Percentiles rank a stretch among this genome's conserved stretches.
Conservation (phyloP, 1,140 invertebrate species). For the Drosophila suzukii region DNA sequence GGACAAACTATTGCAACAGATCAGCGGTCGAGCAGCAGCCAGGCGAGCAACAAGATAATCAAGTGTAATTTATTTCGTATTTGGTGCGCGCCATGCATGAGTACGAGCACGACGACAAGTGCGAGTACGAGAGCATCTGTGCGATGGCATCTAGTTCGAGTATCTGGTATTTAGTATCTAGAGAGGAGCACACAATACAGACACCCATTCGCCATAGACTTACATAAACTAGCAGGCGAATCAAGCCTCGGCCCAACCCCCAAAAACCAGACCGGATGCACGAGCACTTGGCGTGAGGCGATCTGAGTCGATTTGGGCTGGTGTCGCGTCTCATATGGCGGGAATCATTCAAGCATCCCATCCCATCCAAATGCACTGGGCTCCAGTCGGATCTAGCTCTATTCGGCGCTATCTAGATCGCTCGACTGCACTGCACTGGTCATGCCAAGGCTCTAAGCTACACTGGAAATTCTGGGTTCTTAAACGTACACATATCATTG, state of each 20-base stretch:
- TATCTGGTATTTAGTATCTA: constrained; percentile 43
- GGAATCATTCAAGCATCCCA: constrained; percentile 73
- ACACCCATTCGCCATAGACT: constrained; percentile 31
- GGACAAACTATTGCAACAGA: constrained; percentile 57
- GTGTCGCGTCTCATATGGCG: constrained; percentile 43
- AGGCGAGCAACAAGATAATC: constrained; percentile 81
- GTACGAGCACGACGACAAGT: constrained; percentile 37
- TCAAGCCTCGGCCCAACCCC: constrained; percentile 53
- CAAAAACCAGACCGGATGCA: constrained; percentile 61
- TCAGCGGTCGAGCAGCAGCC: constrained; percentile 47
- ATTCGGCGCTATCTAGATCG: constrained; percentile 55
- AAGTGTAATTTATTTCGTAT: constrained; percentile 84
- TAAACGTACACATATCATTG: not conserved
- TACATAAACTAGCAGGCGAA: constrained; percentile 43
- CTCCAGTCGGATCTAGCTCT: constrained; percentile 45
- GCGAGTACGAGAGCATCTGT: constrained; percentile 41
- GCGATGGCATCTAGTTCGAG: constrained; percentile 42
- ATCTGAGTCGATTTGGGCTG: constrained; percentile 41
- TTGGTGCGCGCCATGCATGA: constrained; percentile 78
- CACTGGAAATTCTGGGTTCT: constrained; percentile 4
- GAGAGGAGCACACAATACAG: constrained; percentile 20
- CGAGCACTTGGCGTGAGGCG: constrained; percentile 64
- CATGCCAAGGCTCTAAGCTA: constrained; percentile 34
- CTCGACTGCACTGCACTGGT: constrained; percentile 23
- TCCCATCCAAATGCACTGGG: constrained; percentile 29